Evolutionary conservation across 2,797 vertebrate genomes (phyloP), one percentile per base, ranked within the genome.

Genomic region (Periparus ater): DNA sequence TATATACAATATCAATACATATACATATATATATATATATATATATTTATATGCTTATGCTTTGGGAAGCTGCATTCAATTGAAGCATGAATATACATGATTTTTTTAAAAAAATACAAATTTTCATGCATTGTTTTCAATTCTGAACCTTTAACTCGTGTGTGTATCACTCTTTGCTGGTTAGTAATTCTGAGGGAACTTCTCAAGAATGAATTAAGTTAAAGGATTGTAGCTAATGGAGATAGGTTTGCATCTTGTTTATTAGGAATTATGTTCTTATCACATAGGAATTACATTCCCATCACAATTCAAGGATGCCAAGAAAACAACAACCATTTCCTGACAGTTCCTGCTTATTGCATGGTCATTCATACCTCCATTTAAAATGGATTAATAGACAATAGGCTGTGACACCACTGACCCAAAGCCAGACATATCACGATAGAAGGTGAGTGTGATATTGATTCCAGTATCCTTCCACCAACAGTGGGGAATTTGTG

Each of bases 41-140:
- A 54, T 17, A 63, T 72, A 55, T 60, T 42, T 42, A 40, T 50
- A 7, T 16, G 1, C 4, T 27, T 38, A 7, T 67, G 4, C 10
- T 51, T 66, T 79, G 45, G n/a, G 38, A 85, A 89, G 8, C 19
- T 73, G 25, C 19, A 54, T 55, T 89, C 20, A 78, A 25, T 9
- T 16, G 30, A 54, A 72, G 4, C 22, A 17, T 36, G 34, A 77
- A 85, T 10, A 13, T 18, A 22, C 4, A n/a, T 1, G 0, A 9
- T 19, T 65, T 73, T 34, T 27, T 42, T 7, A 7, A 16, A 42
- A 42, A 6, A 25, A 75, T 13, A 12, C 2, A 61, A 13, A 45
- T 53, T 40, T 79, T 71, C 80, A 29, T 71, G 19, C 7, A 47
- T 26, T 72, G 1, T 45, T 92, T 93, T 72, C 8, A 44, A 6